Percentiles rank a stretch among this genome's conserved stretches.
Conservation (phyloP, 2,888 invertebrate species). For the Smittia aterrima region DNA sequence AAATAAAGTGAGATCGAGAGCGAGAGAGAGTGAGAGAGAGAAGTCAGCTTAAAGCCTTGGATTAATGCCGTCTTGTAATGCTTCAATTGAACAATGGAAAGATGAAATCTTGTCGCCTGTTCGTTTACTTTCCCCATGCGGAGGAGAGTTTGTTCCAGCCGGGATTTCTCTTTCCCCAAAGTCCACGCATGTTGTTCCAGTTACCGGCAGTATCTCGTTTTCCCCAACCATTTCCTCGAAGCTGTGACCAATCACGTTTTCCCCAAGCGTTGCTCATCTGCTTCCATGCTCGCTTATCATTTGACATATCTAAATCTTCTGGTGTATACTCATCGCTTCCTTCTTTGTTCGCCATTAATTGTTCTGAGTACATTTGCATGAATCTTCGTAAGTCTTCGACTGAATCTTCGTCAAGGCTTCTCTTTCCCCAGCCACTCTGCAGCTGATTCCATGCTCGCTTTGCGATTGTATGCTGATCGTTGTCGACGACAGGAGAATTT, state of each 20-base stretch:
- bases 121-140: constrained; percentile 33
- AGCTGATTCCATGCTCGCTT: constrained; percentile 24
- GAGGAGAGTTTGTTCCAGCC: constrained; percentile 21
- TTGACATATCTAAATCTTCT: background rate
- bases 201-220: background rate
- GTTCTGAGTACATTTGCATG: background rate
- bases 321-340: background rate
- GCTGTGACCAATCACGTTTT: constrained; percentile 1
- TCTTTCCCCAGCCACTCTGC: constrained; percentile 17
- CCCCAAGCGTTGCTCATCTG: background rate
- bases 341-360: background rate
- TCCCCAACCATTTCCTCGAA: constrained; percentile 32
- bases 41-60: background rate
- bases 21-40: background rate
- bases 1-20: constrained; percentile 16
- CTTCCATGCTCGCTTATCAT: constrained; percentile 15
- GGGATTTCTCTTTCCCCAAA: constrained; percentile 17
- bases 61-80: background rate
- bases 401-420: background rate
- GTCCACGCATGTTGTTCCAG: background rate
- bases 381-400: background rate
- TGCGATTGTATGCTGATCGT: background rate
- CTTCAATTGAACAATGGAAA: constrained; percentile 39
- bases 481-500: background rate
- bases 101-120: background rate